Percentiles rank a stretch among this genome's conserved stretches.
Evolutionary conservation across 2,113 vertebrate genomes (phyloP).

Genomic region (Leptobrachium ailaonicum): DNA sequence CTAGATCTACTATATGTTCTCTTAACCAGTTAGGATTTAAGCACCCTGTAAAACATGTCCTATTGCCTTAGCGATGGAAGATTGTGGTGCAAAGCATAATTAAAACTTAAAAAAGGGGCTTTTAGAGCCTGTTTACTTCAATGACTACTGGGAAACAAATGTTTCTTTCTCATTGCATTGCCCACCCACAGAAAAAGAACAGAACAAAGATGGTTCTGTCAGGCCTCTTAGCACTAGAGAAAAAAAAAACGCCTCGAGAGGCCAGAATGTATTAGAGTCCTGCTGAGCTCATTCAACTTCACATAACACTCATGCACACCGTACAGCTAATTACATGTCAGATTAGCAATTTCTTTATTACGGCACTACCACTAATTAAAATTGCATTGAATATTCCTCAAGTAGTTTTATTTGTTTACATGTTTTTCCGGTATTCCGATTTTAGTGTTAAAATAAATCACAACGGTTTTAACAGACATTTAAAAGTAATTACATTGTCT

Average conservation of each 20-base stretch:
- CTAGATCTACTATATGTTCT: no score
- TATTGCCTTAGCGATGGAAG: slow-evolving; percentile 56
- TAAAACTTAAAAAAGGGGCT: slow-evolving; percentile 69
- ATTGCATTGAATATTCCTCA: slow-evolving; percentile 85
- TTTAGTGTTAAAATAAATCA: slow-evolving; percentile 35
- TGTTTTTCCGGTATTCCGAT: slow-evolving; percentile 52
- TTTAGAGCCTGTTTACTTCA: slow-evolving; percentile 84
- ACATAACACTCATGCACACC: slow-evolving; percentile 73
- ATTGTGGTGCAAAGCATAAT: slow-evolving; percentile 69
- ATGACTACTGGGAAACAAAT: slow-evolving; percentile 83
- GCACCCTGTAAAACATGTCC: slow-evolving; percentile 51
- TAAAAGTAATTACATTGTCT: slow-evolving; percentile 2
- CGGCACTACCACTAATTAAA: slow-evolving; percentile 89
- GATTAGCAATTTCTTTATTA: slow-evolving; percentile 89
- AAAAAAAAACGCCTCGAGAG: slow-evolving; percentile 75
- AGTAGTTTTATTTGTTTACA: slow-evolving; percentile 84
- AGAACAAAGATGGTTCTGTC: slow-evolving; percentile 91
- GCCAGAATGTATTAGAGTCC: slow-evolving; percentile 83
- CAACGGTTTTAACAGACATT: slow-evolving; percentile 27
- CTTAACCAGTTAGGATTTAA: slow-evolving; percentile 50
- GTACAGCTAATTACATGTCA: slow-evolving; percentile 88
- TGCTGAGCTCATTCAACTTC: slow-evolving; percentile 79
- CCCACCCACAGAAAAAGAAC: slow-evolving; percentile 86
- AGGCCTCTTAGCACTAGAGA: slow-evolving; percentile 79
- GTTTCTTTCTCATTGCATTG: slow-evolving; percentile 78